Conservation (phyloP, 2,113 vertebrate genomes). For the Crocuta crocuta region DNA sequence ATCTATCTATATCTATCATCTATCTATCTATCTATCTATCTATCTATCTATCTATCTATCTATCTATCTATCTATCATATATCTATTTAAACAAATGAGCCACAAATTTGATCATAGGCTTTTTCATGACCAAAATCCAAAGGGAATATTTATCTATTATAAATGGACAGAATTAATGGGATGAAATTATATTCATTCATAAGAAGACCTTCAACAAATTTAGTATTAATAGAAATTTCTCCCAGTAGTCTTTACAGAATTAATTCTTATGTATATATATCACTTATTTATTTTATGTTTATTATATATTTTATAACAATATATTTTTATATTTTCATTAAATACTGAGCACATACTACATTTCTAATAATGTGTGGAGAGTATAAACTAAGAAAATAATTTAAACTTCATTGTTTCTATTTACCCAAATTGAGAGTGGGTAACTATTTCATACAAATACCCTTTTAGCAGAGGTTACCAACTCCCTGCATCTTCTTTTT, state of each 20-base stretch:
- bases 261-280: neutral
- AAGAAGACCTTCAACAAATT: neutral
- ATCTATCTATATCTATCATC: neutral
- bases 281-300: neutral
- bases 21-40: neutral
- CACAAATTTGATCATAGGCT: neutral
- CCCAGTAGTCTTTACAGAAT: neutral
- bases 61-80: neutral
- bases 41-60: neutral
- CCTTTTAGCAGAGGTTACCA: neutral
- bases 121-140: neutral
- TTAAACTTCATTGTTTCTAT: neutral
- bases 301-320: neutral
- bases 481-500: neutral
- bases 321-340: neutral
- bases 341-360: neutral
- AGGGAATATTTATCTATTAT: neutral
- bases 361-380: neutral
- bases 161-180: neutral
- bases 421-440: neutral
- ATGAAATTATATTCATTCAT: neutral
- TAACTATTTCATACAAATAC: neutral
- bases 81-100: neutral
- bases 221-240: neutral
- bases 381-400: neutral